Base-by-base conservation (phyloP, 2,888 invertebrate species). In the Sarcophaga subvicina region DNA sequence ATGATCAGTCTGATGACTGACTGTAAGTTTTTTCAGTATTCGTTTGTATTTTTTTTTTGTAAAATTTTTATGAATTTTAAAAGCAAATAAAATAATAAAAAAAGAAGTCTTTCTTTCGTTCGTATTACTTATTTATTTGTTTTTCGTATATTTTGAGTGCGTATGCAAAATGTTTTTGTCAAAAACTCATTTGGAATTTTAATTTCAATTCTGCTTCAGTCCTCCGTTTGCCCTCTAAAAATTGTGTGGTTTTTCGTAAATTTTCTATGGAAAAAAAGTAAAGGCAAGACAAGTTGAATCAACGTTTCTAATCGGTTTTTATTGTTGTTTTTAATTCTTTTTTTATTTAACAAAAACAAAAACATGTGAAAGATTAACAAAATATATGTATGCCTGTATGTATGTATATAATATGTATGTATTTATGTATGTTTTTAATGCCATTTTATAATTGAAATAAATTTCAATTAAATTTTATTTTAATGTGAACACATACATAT, bases 141-240 rank as follows among this genome's bases (percentile, higher is more conserved):
- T 75, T 82, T 78, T 69, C n/a, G 25, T 73, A 12, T 82, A 27
- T 70, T 82, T 27, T 70, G 20, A n/a, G 22, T 76, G 75, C 59
- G 72, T 82, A 62, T 62, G 54, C 77, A 78, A 73, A 84, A 27
- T 66, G 80, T 81, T 87, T 86, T 87, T 84, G 87, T 84, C 87
- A 87, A 87, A 87, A 87, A 87, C 87, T 81, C 84, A 87, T 84
- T 87, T 87, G 84, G 87, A 87, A 87, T 87, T 84, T 84, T 84
- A 87, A 87, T 87, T 86, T 86, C 64, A 66, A 72, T 70, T 75
- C 64, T 80, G 71, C 84, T 75, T 75, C 22, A 62, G 54, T 78
- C 45, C 63, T 73, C 72, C 17, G 60, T 49, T 73, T 77, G 54
- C n/a, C 17, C 20, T 60, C 37, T 49, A 64, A 22, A 64, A 22